Conservation (phyloP, 2,797 vertebrate genomes). For the Malurus leucopterus region DNA sequence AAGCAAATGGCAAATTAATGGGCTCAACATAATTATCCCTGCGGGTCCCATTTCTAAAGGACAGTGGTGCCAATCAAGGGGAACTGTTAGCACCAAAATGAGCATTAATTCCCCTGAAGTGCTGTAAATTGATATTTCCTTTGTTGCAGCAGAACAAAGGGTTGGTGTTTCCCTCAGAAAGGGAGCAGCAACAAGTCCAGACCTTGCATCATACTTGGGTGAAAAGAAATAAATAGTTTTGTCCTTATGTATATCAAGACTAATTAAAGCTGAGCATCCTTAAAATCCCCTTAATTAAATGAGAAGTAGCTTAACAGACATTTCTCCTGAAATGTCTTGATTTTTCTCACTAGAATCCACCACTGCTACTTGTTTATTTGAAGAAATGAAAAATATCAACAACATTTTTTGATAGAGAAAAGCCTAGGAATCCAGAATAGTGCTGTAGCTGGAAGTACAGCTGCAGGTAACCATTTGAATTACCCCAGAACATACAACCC, state of each 20-base stretch:
- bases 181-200: neutral
- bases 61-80: neutral
- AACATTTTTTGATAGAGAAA: neutral
- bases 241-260: neutral
- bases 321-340: neutral
- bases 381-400: neutral
- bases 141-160: neutral
- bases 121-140: neutral
- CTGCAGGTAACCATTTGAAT: neutral
- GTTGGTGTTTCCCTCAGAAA: neutral
- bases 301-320: neutral
- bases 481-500: neutral
- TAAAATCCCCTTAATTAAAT: neutral
- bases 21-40: neutral
- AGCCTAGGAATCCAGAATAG: neutral
- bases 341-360: neutral
- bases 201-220: neutral
- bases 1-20: neutral
- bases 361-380: neutral
- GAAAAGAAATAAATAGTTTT: neutral
- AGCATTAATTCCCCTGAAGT: neutral
- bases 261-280: neutral
- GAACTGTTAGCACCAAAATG: neutral
- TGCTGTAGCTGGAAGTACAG: neutral
- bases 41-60: neutral